A percentile compares a stretch with the other conserved stretches of the same genome.
phyloP scores from a whole-genome alignment of 1,140 invertebrate genomes.

The Heliconius nattereri region DNA sequence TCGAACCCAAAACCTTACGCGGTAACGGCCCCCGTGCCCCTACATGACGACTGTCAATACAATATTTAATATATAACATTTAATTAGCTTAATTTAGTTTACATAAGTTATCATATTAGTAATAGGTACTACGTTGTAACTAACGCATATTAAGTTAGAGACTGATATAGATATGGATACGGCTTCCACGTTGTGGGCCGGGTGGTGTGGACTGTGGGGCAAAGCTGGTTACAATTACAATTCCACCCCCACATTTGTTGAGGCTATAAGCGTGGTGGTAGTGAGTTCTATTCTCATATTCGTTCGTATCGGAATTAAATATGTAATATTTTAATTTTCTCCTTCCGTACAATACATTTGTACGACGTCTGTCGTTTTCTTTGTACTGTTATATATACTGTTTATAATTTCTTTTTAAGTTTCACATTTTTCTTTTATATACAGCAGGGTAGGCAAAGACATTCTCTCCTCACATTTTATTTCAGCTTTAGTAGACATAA shows the following conservation, averaged over 20 bases:
- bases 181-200: conserved; percentile 25
- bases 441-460: too few species aligned
- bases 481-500: too few species aligned
- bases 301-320: too few species aligned
- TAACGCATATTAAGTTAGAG: conserved; percentile 36
- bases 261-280: not conserved
- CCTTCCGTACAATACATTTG: too few species aligned
- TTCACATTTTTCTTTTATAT: too few species aligned
- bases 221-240: not conserved
- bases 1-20: not conserved
- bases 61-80: not conserved
- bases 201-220: not conserved
- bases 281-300: too few species aligned
- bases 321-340: too few species aligned
- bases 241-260: not conserved
- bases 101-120: conserved; percentile 20
- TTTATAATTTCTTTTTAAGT: too few species aligned
- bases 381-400: too few species aligned
- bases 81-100: conserved; percentile 22
- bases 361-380: too few species aligned
- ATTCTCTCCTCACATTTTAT: too few species aligned
- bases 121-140: conserved; percentile 20
- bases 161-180: conserved; percentile 31
- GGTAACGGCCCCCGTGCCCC: not conserved
- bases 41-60: too few species aligned